A percentile compares a stretch with the other conserved stretches of the same genome.
phyloP scores from a whole-genome alignment of 2,113 vertebrate genomes.

The Cynocephalus volans region DNA sequence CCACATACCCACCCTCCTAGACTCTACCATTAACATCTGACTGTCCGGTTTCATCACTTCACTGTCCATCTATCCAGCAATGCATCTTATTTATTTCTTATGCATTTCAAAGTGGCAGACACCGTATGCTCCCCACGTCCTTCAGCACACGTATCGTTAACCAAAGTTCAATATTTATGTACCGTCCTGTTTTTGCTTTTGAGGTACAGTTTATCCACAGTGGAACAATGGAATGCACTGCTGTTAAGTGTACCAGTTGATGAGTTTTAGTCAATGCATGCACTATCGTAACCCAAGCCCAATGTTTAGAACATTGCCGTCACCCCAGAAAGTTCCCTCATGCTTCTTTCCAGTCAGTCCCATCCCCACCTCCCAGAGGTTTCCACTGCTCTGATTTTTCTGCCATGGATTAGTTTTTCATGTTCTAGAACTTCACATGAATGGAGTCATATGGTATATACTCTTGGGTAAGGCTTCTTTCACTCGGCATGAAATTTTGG shows the following conservation, averaged over 20 bases:
- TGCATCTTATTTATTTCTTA: neutral
- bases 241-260: rapidly evolving
- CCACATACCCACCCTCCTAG: neutral
- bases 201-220: neutral
- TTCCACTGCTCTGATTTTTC: neutral
- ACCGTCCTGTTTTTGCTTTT: neutral
- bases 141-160: rapidly evolving
- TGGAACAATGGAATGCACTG: rapidly evolving
- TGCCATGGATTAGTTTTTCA: rapidly evolving
- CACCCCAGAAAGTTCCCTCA: neutral
- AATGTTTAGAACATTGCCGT: neutral
- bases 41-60: rapidly evolving
- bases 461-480: neutral
- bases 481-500: rapidly evolving
- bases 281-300: neutral
- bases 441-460: rapidly evolving
- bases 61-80: neutral
- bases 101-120: neutral
- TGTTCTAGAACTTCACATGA: neutral
- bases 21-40: neutral
- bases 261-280: neutral
- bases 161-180: neutral
- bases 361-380: too few relatives aligned
- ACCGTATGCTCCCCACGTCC: rapidly evolving
- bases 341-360: too few relatives aligned